phyloP scores from a whole-genome alignment of 2,888 invertebrate species.

The Alviniconcha strummeri region DNA sequence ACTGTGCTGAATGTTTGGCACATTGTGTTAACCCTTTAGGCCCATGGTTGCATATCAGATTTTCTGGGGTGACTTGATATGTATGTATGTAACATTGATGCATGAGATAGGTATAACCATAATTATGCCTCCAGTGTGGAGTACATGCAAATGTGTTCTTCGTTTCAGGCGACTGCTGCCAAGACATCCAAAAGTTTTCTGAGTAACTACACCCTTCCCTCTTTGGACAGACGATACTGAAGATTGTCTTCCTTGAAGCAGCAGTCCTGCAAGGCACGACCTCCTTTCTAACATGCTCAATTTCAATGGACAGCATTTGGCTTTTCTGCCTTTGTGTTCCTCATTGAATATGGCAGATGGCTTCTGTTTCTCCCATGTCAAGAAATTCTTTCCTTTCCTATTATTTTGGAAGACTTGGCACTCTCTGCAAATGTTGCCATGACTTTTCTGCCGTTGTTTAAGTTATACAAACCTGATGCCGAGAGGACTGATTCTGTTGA shows the following conservation, averaged over 20 bases:
- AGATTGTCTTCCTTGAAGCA: constrained; percentile 9
- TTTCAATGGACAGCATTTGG: constrained; percentile 5
- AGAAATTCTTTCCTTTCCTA: neutral
- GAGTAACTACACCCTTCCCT: constrained; percentile 64
- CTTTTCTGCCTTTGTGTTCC: constrained; percentile 3
- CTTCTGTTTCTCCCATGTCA: neutral
- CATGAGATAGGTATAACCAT: no score
- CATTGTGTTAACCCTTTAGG: no score
- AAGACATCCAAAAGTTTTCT: constrained; percentile 63
- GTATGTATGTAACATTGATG: no score
- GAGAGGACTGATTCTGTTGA: neutral
- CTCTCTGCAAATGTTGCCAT: no score
- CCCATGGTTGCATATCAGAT: no score
- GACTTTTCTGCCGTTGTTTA: neutral
- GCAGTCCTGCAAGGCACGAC: neutral
- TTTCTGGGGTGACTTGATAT: no score
- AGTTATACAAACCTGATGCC: neutral
- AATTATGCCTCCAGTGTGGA: no score
- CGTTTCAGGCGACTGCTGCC: constrained; percentile 53
- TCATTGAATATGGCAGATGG: neutral
- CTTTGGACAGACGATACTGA: constrained; percentile 55
- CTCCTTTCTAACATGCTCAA: constrained; percentile 23
- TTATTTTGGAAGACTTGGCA: no score
- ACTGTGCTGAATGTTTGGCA: no score
- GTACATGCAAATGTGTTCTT: neutral